Conservation (phyloP, 2,113 vertebrate genomes). For the Polypterus senegalus region DNA sequence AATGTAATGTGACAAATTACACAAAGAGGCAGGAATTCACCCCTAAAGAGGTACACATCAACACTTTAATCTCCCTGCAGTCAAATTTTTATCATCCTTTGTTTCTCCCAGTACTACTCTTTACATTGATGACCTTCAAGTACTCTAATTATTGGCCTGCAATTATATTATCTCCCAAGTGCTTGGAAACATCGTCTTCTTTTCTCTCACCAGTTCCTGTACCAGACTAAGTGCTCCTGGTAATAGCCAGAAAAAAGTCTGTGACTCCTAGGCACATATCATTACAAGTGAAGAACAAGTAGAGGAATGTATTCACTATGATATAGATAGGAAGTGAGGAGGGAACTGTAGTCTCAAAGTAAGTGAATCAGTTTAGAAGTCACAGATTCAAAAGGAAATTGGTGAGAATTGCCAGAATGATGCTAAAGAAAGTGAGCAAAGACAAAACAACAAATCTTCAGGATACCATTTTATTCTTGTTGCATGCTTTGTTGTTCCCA, state of each 20-base stretch:
- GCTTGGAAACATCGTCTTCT: slow-evolving; percentile 20
- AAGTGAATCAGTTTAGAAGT: no score
- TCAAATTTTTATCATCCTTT: slow-evolving; percentile 42
- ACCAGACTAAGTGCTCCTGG: background rate
- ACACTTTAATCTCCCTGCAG: slow-evolving; percentile 33
- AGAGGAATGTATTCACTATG: no score
- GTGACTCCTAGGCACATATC: no score
- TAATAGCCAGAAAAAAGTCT: background rate
- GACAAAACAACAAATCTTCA: no score
- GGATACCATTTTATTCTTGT: no score
- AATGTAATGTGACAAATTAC: slow-evolving; percentile 45
- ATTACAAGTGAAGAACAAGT: no score
- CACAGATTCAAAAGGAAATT: no score
- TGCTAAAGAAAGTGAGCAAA: no score
- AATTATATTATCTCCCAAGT: background rate
- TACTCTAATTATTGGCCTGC: slow-evolving; percentile 37
- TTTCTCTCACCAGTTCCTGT: slow-evolving; percentile 11
- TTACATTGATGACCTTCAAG: slow-evolving; percentile 40
- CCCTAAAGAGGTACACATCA: slow-evolving; percentile 43
- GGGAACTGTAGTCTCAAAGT: no score
- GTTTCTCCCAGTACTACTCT: slow-evolving; percentile 34
- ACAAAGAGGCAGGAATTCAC: slow-evolving; percentile 34
- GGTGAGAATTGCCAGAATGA: no score
- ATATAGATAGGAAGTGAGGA: no score
- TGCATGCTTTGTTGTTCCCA: no score